Evolutionary conservation across 2,113 vertebrate genomes (phyloP).

Genomic region (Channa maculata): DNA sequence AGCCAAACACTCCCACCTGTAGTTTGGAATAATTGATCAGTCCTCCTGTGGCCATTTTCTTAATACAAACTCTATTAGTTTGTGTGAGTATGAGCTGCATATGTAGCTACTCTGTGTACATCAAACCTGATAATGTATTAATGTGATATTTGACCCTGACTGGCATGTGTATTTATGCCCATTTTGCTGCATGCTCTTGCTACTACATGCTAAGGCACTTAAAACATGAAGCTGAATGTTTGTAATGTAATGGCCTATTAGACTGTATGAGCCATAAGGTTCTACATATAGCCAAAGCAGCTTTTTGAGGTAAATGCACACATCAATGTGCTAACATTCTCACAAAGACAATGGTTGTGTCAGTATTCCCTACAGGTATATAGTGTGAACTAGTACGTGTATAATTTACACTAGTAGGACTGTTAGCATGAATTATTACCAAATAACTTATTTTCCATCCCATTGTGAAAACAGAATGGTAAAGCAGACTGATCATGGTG

Average conservation of each 20-base stretch:
- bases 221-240: not conserved
- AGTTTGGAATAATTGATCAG: conserved; percentile 69
- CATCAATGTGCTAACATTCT: no score
- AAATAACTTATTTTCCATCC: no score
- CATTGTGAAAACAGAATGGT: no score
- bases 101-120: not conserved
- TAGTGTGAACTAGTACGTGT: no score
- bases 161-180: not conserved
- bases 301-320: no score
- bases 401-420: no score
- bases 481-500: no score
- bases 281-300: no score
- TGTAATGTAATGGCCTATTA: not conserved
- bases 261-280: no score
- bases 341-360: no score
- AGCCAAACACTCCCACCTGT: conserved; percentile 72
- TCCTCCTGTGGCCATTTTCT: conserved; percentile 47
- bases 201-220: not conserved
- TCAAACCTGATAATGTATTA: not conserved
- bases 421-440: no score
- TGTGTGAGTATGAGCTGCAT: not conserved
- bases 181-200: not conserved
- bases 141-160: not conserved
- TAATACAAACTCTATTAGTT: conserved; percentile 51
- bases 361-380: no score